Conservation (phyloP, 2,888 invertebrate species). For the Portevinia maculata region DNA sequence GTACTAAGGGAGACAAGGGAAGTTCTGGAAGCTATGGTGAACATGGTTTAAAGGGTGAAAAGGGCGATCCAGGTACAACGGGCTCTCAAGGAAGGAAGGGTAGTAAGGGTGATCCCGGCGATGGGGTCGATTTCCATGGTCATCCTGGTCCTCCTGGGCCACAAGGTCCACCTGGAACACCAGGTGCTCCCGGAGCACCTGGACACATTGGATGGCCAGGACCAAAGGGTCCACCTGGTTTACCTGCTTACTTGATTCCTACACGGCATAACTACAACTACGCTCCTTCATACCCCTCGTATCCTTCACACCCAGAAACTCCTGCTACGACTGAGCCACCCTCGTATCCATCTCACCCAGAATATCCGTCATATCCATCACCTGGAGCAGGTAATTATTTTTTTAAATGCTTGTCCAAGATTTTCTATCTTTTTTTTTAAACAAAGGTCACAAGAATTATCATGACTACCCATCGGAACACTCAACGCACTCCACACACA, state of each 20-base stretch:
- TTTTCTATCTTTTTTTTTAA: background rate
- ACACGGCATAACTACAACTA: conserved; percentile 32
- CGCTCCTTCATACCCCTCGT: conserved; percentile 19
- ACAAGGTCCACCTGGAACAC: conserved; percentile 23
- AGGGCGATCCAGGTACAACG: conserved; percentile 5
- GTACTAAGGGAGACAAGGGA: conserved; percentile 39
- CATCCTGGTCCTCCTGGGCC: conserved; percentile 84
- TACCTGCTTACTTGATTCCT: conserved; percentile 21
- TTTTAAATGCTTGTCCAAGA: too few species aligned
- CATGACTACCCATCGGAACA: background rate
- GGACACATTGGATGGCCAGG: conserved; percentile 47
- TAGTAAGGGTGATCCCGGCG: conserved; percentile 14
- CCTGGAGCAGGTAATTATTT: conserved; percentile 17
- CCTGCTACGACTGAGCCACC: conserved; percentile 4
- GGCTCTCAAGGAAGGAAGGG: conserved; percentile 21
- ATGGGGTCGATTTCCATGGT: too few species aligned
- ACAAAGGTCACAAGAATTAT: background rate
- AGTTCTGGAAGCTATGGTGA: background rate
- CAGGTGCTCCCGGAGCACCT: conserved; percentile 31
- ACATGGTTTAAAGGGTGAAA: background rate
- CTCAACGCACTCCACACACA: background rate
- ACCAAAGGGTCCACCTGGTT: conserved; percentile 19
- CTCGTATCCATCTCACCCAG: conserved; percentile 12
- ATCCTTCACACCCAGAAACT: conserved; percentile 12
- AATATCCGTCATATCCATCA: conserved; percentile 20